A percentile compares a stretch with the other conserved stretches of the same genome.
Evolutionary conservation across 1,140 invertebrate species (phyloP).

Genomic region (Bathynomus jamesi): DNA sequence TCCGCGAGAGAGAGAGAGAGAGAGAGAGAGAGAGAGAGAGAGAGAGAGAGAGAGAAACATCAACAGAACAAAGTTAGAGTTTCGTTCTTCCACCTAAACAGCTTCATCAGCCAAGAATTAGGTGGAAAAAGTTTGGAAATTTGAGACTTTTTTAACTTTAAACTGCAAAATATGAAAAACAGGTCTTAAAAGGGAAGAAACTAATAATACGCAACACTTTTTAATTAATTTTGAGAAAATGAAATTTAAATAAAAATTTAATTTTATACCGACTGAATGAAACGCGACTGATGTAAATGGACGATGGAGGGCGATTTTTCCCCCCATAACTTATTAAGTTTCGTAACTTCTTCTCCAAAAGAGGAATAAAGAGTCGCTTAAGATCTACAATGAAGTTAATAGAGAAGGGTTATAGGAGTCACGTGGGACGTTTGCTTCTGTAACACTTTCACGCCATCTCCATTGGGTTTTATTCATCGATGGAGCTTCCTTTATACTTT

Average conservation of each 20-base stretch:
- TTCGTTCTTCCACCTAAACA: not conserved
- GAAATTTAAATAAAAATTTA: not conserved
- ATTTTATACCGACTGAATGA: not conserved
- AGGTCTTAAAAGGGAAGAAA: not conserved
- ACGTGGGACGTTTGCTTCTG: no score
- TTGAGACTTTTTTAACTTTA: not conserved
- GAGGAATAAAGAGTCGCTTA: no score
- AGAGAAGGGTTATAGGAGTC: no score
- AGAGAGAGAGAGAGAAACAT: no score
- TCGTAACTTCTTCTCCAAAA: not conserved
- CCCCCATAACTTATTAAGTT: not conserved
- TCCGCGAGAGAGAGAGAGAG: no score
- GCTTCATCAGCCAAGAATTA: not conserved
- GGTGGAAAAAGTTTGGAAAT: not conserved
- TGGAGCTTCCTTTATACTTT: no score
- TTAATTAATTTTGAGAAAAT: not conserved
- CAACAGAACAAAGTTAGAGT: not conserved
- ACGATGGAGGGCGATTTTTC: not conserved
- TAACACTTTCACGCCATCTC: no score
- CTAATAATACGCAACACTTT: not conserved
- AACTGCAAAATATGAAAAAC: not conserved
- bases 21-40: no score
- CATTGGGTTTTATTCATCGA: no score
- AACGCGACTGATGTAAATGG: no score
- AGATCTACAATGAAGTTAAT: no score